Base-by-base conservation (phyloP, 2,888 invertebrate genomes). In the Leucoma salicis region DNA sequence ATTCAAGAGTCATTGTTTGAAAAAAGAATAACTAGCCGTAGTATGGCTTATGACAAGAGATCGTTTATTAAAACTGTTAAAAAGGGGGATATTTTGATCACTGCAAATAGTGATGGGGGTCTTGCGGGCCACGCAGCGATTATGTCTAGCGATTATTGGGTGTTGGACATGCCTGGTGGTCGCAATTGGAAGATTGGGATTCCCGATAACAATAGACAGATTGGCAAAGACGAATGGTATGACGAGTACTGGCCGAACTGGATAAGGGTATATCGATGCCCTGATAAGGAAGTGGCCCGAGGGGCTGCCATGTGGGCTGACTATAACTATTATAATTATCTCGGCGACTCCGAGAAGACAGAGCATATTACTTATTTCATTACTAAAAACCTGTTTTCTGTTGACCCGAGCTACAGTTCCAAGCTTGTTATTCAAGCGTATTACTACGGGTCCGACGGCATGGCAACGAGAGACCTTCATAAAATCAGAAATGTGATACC, bases 401-500 rank as follows among this genome's bases (percentile, higher is more conserved):
- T 46, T 0, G 67, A 75, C 32, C 76, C 79, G 0, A 80, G 79
- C 39, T 79, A 80, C 37, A 79, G 78, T 51, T 80, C 78, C 0
- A 82, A 80, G 45, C 57, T 81, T 2, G 74, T 82, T 7, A 53
- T 78, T 7, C 77, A 78, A 14, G 75, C 78, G 4, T 80, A 74
- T 48, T 78, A 71, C 39, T 80, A 57, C 28, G 78, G 79, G 2
- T 73, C 73, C 0, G 74, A 74, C 0, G 69, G 61, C 28, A 64
- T 64, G 31, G 78, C 77, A 6, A 67, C 80, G 3, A 60, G 47
- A 39, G 51, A 61, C 11, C 48, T 71, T 28, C 54, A 63, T 27
- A 46, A 65, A 21, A 42, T 62, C 2, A 62, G 49, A 6, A 48
- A 51, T 31, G 31, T 70, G 4, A 70, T 80, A 21, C 63, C 73